These are phyloP conservation scores for Ornithoptera priamus DNA, from an alignment of 2,888 invertebrate genomes.

Conservation along the genomic window DNA sequence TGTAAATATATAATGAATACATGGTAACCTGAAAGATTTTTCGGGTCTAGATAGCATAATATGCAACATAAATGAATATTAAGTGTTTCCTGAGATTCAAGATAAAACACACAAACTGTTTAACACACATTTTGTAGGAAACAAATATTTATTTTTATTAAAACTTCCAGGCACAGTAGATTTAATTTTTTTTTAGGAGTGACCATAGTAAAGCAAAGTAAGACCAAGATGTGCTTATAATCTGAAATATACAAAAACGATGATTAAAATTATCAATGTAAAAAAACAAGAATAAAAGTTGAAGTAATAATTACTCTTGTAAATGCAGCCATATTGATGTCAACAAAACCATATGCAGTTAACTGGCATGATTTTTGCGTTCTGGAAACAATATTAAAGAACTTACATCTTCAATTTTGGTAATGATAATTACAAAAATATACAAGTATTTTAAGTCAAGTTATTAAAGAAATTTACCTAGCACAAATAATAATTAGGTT, in stretches of 20 bases:
- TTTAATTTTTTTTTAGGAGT: constrained; percentile 5
- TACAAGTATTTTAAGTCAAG: background rate
- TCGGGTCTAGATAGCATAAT: too few species aligned
- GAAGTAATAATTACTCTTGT: constrained; percentile 14
- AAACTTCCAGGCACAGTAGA: background rate
- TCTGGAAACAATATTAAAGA: constrained; percentile 17
- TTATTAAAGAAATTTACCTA: constrained; percentile 1
- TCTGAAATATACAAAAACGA: constrained; percentile 21
- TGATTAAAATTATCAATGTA: background rate
- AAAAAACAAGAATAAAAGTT: background rate
- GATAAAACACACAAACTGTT: too few species aligned
- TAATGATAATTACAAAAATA: background rate
- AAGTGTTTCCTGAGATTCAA: too few species aligned
- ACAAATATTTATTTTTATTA: background rate
- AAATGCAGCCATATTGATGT: constrained; percentile 24
- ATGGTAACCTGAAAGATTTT: too few species aligned
- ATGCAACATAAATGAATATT: too few species aligned
- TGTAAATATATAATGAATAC: too few species aligned
- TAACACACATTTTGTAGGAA: background rate
- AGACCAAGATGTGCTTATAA: constrained; percentile 30
- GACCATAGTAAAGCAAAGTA: constrained; percentile 24
- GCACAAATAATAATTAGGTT: constrained; percentile 8
- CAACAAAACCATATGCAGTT: constrained; percentile 28
- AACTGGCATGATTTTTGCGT: constrained; percentile 28
- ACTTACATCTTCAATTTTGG: background rate